Evolutionary conservation across 2,797 vertebrate genomes (phyloP), one percentile per base, ranked within the genome.

Genomic region (Staurois parvus): DNA sequence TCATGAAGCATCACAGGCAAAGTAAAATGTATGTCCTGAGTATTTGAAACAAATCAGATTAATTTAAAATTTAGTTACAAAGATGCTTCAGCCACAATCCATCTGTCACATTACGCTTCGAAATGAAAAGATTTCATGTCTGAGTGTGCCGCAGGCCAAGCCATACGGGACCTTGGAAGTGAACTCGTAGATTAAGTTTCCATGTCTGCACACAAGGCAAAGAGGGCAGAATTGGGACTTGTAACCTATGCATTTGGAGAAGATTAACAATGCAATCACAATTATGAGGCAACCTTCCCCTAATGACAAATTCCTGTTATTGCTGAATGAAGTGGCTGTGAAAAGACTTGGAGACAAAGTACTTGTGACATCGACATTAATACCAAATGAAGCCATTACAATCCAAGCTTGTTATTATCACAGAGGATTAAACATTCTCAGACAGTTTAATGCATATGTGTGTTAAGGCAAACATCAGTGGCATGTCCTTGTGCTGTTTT

Each of bases 291-390:
- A 42, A 75, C 81, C 37, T 34, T 84, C 76, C 52, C 81, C 30
- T 87, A 87, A 87, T 84, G 81, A 87, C 59, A 75, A 79, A 83
- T 70, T 75, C 81, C 81, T 83, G 85, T 87, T 87, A 87, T 87
- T 87, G 21, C 76, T 59, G 76, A 84, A 78, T 79, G 76, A 84
- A 87, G 76, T 79, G 81, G 81, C 85, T 69, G 42, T 42, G 70
- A 75, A 83, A 74, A 84, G 45, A 42, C 62, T 56, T 8, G 32
- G 56, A 86, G 67, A 79, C 26, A 26, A 84, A 87, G 42, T 72
- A 79, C 81, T 83, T 84, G 85, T 87, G 85, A 87, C 85, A 87
- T 83, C 69, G 74, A 73, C 85, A 87, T 87, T 87, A 87, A 87
- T 87, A 83, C 42, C 70, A 79, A 86, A 83, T 74, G 62, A 87